These are phyloP conservation scores for Ochropacha duplaris DNA, from an alignment of 2,888 invertebrate genomes.

Conservation along the genomic window DNA sequence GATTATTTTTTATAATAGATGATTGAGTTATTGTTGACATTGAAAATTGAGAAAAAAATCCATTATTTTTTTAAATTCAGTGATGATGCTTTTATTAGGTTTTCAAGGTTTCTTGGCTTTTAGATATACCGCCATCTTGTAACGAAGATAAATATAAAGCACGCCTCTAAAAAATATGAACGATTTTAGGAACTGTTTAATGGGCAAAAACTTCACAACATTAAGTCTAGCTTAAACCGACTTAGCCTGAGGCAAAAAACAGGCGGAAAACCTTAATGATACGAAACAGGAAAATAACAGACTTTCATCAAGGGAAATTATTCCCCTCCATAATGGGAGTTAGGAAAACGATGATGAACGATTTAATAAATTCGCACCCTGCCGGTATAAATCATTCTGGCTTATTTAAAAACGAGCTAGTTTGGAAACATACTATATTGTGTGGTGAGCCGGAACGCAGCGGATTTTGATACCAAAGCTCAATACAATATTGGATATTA, in stretches of 20 bases:
- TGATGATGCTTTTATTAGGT: not conserved
- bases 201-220: not conserved
- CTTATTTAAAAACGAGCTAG: slow-evolving; percentile 25
- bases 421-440: not conserved
- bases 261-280: not conserved
- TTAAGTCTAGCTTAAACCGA: not conserved
- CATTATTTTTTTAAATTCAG: not conserved
- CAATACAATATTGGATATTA: not conserved
- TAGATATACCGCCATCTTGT: not conserved
- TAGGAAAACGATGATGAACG: slow-evolving; percentile 47
- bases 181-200: too few relatives aligned
- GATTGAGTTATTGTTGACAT: not conserved
- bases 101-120: not conserved
- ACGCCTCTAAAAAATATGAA: too few relatives aligned
- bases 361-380: slow-evolving; percentile 50
- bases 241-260: too few relatives aligned
- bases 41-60: not conserved
- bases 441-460: not conserved
- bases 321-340: slow-evolving; percentile 20
- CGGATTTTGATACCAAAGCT: not conserved
- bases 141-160: not conserved
- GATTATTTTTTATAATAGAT: not conserved
- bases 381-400: slow-evolving; percentile 42
- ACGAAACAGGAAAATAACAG: not conserved
- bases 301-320: slow-evolving; percentile 2